These are phyloP conservation scores for Incurvaria masculella DNA, from an alignment of 2,888 invertebrate genomes.

Conservation along the genomic window DNA sequence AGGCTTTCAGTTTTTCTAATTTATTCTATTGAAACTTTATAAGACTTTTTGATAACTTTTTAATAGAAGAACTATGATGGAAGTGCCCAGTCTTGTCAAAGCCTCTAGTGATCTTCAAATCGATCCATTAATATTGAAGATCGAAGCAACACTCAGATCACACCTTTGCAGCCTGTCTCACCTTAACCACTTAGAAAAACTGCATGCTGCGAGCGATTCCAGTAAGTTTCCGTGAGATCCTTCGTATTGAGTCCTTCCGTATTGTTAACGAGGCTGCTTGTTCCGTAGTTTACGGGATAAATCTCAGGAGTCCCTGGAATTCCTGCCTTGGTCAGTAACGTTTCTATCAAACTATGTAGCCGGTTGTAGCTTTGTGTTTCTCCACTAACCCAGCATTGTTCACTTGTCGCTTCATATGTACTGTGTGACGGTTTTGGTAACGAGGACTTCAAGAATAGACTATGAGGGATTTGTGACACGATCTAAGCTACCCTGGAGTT, in stretches of 20 bases:
- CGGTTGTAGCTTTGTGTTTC: not conserved
- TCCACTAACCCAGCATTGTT: conserved; percentile 1
- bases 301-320: conserved; percentile 69
- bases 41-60: no score
- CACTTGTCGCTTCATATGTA: not conserved
- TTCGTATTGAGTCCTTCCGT: not conserved
- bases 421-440: conserved; percentile 30
- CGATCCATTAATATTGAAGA: no score
- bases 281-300: conserved; percentile 77
- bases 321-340: conserved; percentile 77
- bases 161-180: no score
- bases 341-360: not conserved
- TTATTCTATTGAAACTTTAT: no score
- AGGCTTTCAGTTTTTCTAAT: no score
- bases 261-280: conserved; percentile 24
- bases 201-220: no score
- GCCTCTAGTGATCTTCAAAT: no score
- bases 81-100: no score
- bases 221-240: not conserved
- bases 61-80: no score
- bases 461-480: conserved; percentile 23
- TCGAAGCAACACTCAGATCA: no score
- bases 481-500: not conserved
- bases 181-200: no score
- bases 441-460: conserved; percentile 57